Conservation (phyloP, 2,113 vertebrate species). For the Gallinago undulata region DNA sequence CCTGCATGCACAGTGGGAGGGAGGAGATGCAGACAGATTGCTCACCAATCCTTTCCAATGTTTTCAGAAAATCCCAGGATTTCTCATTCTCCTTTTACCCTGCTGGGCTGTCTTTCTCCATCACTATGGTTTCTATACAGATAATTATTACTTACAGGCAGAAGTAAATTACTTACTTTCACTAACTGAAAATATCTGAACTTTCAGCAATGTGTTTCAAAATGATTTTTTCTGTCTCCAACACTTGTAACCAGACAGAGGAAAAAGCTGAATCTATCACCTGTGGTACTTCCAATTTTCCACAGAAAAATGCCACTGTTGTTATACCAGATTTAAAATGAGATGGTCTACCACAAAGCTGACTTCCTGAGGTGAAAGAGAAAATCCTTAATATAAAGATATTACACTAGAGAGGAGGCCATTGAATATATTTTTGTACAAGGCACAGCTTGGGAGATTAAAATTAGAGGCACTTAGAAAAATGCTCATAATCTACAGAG, state of each 20-base stretch:
- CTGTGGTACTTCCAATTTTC: constrained; percentile 35
- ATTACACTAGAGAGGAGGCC: constrained; percentile 32
- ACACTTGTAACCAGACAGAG: constrained; percentile 1
- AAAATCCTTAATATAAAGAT: constrained; percentile 58
- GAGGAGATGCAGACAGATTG: not conserved
- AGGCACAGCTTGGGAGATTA: constrained; percentile 58
- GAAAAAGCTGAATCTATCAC: constrained; percentile 26
- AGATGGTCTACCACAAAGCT: constrained; percentile 40
- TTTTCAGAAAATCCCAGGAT: constrained; percentile 29
- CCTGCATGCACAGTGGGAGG: not conserved
- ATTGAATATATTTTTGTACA: constrained; percentile 58
- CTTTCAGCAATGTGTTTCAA: constrained; percentile 30
- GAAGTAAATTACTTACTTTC: constrained; percentile 49
- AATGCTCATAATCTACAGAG: constrained; percentile 54
- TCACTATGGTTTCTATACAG: constrained; percentile 21
- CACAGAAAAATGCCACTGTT: constrained; percentile 34
- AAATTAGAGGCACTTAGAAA: constrained; percentile 66
- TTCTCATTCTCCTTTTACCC: constrained; percentile 32
- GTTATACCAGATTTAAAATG: constrained; percentile 18
- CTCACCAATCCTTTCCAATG: not conserved
- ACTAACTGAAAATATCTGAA: constrained; percentile 26
- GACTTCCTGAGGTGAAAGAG: constrained; percentile 50
- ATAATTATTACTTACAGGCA: constrained; percentile 41
- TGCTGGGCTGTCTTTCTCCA: constrained; percentile 3
- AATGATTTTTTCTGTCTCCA: constrained; percentile 5